Evolutionary conservation across 2,797 vertebrate genomes (phyloP).

Genomic region (Urophycis tenuis): DNA sequence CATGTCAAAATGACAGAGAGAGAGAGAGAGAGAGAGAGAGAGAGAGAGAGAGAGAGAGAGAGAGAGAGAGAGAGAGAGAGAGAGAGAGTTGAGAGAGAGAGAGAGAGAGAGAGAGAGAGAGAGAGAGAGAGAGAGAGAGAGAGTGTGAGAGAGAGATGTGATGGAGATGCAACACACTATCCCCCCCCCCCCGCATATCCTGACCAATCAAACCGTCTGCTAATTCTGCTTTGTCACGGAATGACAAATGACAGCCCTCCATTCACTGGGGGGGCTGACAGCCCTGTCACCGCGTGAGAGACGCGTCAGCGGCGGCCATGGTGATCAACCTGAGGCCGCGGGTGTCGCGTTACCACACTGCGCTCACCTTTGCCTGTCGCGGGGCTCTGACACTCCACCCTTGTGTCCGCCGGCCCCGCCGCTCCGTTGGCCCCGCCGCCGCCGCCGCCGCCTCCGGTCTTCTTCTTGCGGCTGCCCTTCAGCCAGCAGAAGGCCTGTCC

Average conservation of each 20-base stretch:
- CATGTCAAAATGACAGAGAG: neutral
- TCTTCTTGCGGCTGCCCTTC: conserved; percentile 74
- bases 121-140: neutral
- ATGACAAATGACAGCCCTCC: neutral
- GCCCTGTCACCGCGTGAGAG: neutral
- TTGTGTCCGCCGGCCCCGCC: conserved; percentile 37
- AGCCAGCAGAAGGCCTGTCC: conserved; percentile 84
- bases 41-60: no score
- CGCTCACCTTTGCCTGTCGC: conserved; percentile 64
- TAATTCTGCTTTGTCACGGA: neutral
- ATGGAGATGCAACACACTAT: neutral
- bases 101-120: neutral
- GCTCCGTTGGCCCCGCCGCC: neutral
- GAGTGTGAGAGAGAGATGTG: no score
- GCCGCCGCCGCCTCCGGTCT: conserved; percentile 20
- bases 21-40: neutral
- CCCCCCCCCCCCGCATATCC: neutral
- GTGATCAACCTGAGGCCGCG: neutral
- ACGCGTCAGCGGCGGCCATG: neutral
- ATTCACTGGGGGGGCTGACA: no score
- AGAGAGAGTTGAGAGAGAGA: neutral
- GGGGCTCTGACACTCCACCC: conserved; percentile 46
- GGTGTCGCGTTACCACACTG: neutral
- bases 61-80: neutral
- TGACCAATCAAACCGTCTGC: neutral